Base-by-base conservation (phyloP, 2,888 invertebrate genomes). In the Heteropelma amictum region DNA sequence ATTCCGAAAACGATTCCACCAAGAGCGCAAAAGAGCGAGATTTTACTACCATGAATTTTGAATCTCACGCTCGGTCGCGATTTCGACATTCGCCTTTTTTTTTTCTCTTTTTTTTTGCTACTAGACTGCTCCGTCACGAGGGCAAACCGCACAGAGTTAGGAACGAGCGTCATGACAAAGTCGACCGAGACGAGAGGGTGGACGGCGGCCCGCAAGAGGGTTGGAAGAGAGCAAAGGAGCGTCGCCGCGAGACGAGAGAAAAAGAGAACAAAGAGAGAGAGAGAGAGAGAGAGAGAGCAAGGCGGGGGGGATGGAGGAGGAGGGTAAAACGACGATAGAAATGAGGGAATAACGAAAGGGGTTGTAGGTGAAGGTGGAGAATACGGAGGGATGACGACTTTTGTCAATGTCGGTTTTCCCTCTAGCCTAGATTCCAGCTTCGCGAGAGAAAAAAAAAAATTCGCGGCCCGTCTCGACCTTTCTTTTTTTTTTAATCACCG, bases 1-100 rank as follows among this genome's bases (percentile, higher is more conserved):
- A n/a, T n/a, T n/a, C n/a, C n/a, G n/a, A n/a, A n/a, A n/a, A n/a
- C n/a, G n/a, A n/a, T n/a, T n/a, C n/a, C n/a, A n/a, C n/a, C n/a
- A n/a, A n/a, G n/a, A n/a, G n/a, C n/a, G n/a, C n/a, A 6, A 42
- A 26, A 35, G 51, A 26, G 19, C 26, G 7, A 7, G 33, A 69
- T 72, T 75, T 80, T 74, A 76, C 76, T 67, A 77, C 67, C 73
- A 54, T 51, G 69, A 70, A 60, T 65, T 49, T 71, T 56, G 63
- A 40, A 73, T 47, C 71, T 81, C 76, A 81, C 84, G 85, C 87
- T 88, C 86, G 85, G 86, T 85, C 87, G 87, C 87, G 87, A 86
- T 84, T 86, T 81, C 81, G 78, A 78, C 80, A 76, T 81, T 83
- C 80, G 81, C 79, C 81, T 81, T 81, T 80, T 84, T 17, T 42